These are phyloP conservation scores for Iselma pallidipennis DNA, from an alignment of 2,888 invertebrate species.

Conservation along the genomic window DNA sequence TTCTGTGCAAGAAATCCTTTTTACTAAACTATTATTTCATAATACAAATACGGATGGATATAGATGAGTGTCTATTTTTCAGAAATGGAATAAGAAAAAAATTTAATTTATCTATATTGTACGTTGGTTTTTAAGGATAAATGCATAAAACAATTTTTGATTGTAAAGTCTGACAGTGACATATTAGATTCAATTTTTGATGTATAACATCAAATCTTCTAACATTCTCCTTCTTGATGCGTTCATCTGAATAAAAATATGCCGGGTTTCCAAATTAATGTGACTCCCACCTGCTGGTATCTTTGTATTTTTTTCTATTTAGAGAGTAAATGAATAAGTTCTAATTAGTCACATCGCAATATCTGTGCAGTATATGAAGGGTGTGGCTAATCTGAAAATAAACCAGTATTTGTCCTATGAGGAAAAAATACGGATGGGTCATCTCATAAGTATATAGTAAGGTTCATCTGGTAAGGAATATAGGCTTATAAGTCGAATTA, in stretches of 20 bases:
- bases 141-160: constrained; percentile 17
- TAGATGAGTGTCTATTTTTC: constrained; percentile 11
- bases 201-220: not conserved
- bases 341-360: too few species aligned
- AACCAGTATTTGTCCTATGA: too few species aligned
- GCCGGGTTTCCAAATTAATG: too few species aligned
- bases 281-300: too few species aligned
- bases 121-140: constrained; percentile 13
- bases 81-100: not conserved
- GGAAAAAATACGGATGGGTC: too few species aligned
- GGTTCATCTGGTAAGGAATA: too few species aligned
- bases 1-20: not conserved
- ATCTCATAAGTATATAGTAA: too few species aligned
- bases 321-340: too few species aligned
- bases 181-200: constrained; percentile 12
- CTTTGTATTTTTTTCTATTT: too few species aligned
- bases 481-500: too few species aligned
- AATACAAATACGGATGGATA: constrained; percentile 17
- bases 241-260: not conserved
- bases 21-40: constrained; percentile 11
- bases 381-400: too few species aligned
- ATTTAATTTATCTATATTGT: constrained; percentile 6
- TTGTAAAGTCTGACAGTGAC: constrained; percentile 20
- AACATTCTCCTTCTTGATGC: not conserved
- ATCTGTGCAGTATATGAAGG: too few species aligned